A percentile compares a stretch with the other conserved stretches of the same genome.
phyloP scores from a whole-genome alignment of 2,888 invertebrate genomes.

The Hirtodrosophila alboralis region DNA sequence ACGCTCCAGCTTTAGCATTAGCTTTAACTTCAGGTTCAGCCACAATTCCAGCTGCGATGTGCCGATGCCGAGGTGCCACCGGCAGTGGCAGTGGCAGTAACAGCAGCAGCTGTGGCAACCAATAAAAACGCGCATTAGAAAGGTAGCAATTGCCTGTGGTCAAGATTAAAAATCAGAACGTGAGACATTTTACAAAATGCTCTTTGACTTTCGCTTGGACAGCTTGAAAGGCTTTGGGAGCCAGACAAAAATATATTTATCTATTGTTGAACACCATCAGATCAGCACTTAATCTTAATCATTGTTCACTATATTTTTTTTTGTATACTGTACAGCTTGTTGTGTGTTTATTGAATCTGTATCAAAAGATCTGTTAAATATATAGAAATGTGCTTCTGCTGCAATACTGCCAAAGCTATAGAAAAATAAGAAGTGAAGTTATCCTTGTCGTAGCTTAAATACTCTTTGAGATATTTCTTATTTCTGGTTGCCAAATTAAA shows the following conservation, averaged over 20 bases:
- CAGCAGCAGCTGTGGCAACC: conserved; percentile 51
- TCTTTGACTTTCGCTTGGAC: conserved; percentile 61
- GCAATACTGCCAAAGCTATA: too few relatives aligned
- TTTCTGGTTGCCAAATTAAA: too few relatives aligned
- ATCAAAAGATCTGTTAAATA: conserved; percentile 3
- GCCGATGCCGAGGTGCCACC: conserved; percentile 50
- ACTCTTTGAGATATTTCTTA: too few relatives aligned
- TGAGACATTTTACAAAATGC: conserved; percentile 73
- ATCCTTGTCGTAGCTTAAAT: too few relatives aligned
- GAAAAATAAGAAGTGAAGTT: too few relatives aligned
- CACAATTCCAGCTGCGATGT: conserved; percentile 51
- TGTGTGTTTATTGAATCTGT: conserved; percentile 8
- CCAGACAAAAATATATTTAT: conserved; percentile 37
- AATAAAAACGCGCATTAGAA: conserved; percentile 79
- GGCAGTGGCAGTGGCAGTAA: conserved; percentile 20
- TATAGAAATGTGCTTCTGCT: too few relatives aligned
- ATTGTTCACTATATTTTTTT: conserved; percentile 5
- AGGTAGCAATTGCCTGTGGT: conserved; percentile 78
- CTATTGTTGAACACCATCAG: conserved; percentile 44
- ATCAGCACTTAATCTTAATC: conserved; percentile 55
- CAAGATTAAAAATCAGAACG: conserved; percentile 80
- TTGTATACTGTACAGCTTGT: too few relatives aligned
- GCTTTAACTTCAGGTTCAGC: conserved; percentile 26
- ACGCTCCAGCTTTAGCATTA: conserved; percentile 39
- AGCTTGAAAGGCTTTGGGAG: conserved; percentile 20